Percentiles rank a stretch among this genome's conserved stretches.
Evolutionary conservation across 2,113 vertebrate genomes (phyloP).

Genomic region (Nasalis larvatus): DNA sequence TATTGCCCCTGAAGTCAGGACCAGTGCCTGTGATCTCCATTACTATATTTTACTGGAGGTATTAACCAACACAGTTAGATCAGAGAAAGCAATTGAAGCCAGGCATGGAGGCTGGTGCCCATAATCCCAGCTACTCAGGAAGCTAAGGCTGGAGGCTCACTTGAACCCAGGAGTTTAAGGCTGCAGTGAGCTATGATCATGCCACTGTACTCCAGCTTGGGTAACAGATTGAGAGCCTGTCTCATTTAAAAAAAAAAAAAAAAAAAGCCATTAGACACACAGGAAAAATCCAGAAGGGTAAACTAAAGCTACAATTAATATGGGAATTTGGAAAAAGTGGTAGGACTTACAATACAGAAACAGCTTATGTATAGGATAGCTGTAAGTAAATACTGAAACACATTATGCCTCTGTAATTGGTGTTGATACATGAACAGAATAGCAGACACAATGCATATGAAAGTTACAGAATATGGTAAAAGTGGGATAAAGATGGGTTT

Average conservation of each 20-base stretch:
- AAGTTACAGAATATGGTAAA: neutral
- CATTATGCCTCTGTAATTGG: neutral
- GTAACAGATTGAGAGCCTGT: neutral
- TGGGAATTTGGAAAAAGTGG: neutral
- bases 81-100: neutral
- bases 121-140: neutral
- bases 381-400: neutral
- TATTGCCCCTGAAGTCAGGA: neutral
- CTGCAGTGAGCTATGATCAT: neutral
- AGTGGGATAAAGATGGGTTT: neutral
- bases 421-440: neutral
- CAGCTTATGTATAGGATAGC: neutral
- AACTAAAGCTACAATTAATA: neutral
- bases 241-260: neutral
- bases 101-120: neutral
- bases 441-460: neutral
- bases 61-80: neutral
- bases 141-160: neutral
- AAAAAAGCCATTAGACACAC: neutral
- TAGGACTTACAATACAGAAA: neutral
- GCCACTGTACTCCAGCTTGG: neutral
- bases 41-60: neutral
- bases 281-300: neutral
- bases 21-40: neutral
- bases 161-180: neutral